phyloP scores from a whole-genome alignment of 1,140 invertebrate genomes.

The Copidosoma floridanum region DNA sequence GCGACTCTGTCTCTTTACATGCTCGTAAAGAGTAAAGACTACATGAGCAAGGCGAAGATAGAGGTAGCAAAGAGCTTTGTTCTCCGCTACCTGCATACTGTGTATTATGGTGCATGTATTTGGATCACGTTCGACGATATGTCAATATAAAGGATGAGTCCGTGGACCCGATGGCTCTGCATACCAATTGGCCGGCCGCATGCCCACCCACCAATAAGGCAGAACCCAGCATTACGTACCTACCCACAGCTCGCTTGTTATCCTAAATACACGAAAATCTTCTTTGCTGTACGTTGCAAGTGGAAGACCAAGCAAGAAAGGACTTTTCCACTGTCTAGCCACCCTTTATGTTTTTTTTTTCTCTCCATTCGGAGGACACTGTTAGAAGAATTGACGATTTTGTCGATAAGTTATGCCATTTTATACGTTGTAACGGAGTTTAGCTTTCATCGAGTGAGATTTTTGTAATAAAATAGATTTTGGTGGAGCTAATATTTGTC shows the following conservation, averaged over 20 bases:
- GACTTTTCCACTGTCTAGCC: background rate
- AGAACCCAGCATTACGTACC: no score
- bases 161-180: slow-evolving; percentile 42
- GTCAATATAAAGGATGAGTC: slow-evolving; percentile 59
- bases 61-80: background rate
- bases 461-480: no score
- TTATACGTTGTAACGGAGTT: no score
- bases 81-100: slow-evolving; percentile 46
- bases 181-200: slow-evolving; percentile 49
- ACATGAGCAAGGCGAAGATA: no score
- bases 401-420: no score
- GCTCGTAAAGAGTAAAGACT: no score
- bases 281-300: slow-evolving; percentile 37
- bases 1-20: no score
- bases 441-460: no score
- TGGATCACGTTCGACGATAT: slow-evolving; percentile 59
- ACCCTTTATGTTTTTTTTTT: background rate
- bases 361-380: slow-evolving; percentile 44
- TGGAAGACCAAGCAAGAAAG: background rate
- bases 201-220: no score
- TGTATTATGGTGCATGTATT: slow-evolving; percentile 58
- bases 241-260: slow-evolving; percentile 56
- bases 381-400: slow-evolving; percentile 58
- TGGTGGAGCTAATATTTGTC: no score
- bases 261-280: slow-evolving; percentile 59